Base-by-base conservation (phyloP, 2,797 vertebrate genomes). In the Smutsia temminckii region DNA sequence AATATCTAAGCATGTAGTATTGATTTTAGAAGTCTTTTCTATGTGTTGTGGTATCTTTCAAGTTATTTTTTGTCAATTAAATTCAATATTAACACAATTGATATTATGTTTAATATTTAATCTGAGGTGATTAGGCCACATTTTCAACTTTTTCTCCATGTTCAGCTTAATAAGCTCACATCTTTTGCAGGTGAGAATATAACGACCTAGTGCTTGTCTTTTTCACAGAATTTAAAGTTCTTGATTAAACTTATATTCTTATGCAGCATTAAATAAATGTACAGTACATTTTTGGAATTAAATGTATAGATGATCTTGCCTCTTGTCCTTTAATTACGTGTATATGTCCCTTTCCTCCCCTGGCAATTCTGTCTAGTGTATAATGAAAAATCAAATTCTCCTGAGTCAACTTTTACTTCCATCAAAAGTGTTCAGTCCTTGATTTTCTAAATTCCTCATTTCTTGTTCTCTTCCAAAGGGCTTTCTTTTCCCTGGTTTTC, bases 11-110 rank as follows among this genome's bases (percentile, higher is more conserved):
- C 46, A 53, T 42, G 59, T 18, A 32, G 12, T 37, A 77, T n/a
- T 85, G n/a, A 49, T 69, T 81, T 66, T 85, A 71, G 75, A 77
- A 71, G 29, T 2, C 2, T 69, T 75, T 91, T 61, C 63, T 66
- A 3, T n/a, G 6, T 79, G 40, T 42, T 40, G 5, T 37, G 18
- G 42, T 42, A 6, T 80, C 37, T 71, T 88, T 77, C 63, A 59
- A 12, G 37, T 93, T 81, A 74, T 81, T 95, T 94, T 93, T 57
- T 78, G 2, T 94, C 63, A 27, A 53, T 90, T 85, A 87, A 66
- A 63, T 95, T 95, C 34, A 63, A 6, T 81, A 49, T 14, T 21
- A 29, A 59, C 46, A 46, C 69, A 74, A 37, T 51, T 77, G 29
- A 16, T 29, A 51, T 49, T n/a, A 46, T 80, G 46, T 95, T 86